phyloP scores from a whole-genome alignment of 2,888 invertebrate genomes.

The Tenthredo mesomela region DNA sequence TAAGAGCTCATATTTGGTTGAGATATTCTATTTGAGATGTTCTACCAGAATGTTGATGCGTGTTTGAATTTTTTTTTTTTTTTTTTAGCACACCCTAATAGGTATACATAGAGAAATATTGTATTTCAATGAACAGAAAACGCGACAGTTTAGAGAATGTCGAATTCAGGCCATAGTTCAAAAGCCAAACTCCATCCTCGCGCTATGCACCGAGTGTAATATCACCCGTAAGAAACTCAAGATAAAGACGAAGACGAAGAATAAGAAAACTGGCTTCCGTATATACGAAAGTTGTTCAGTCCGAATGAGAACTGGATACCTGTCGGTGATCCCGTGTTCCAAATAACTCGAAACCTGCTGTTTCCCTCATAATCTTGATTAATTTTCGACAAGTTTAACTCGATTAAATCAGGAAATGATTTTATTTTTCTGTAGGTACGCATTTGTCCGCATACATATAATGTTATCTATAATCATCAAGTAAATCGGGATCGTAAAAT shows the following conservation, averaged over 20 bases:
- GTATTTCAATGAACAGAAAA: slow-evolving; percentile 20
- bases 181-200: not conserved
- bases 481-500: not conserved
- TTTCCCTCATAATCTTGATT: not conserved
- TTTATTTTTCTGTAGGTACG: not conserved
- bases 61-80: too few relatives aligned
- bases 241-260: not conserved
- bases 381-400: not conserved
- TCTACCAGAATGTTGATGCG: too few relatives aligned
- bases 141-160: not conserved
- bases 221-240: slow-evolving; percentile 31
- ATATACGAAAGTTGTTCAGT: slow-evolving; percentile 26
- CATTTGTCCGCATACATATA: too few relatives aligned
- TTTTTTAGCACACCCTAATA: too few relatives aligned
- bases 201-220: slow-evolving; percentile 14
- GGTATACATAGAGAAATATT: not conserved
- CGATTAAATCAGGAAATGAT: not conserved
- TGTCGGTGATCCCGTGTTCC: slow-evolving; percentile 1
- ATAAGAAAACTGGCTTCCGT: slow-evolving; percentile 26
- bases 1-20: too few relatives aligned
- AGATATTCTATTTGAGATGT: too few relatives aligned
- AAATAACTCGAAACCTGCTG: not conserved
- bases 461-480: too few relatives aligned
- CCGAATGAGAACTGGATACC: slow-evolving; percentile 33
- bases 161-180: not conserved